Percentiles rank a stretch among this genome's conserved stretches.
Conservation (phyloP, 2,797 vertebrate species). For the Micropoecilia bifurca region DNA sequence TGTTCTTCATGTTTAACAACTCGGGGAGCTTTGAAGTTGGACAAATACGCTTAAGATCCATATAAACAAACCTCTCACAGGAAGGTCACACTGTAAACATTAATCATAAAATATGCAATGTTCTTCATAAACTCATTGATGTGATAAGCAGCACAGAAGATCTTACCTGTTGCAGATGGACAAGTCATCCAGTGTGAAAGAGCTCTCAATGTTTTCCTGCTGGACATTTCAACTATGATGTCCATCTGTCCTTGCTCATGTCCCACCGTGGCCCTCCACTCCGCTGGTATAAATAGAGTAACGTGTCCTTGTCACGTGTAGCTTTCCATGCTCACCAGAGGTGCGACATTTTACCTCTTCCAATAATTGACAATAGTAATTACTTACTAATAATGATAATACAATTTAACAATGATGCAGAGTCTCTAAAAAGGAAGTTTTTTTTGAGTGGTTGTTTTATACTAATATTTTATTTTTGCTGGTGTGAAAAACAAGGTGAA, state of each 20-base stretch:
- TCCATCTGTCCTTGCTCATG: constrained; percentile 72
- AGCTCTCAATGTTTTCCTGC: constrained; percentile 44
- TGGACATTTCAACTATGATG: constrained; percentile 56
- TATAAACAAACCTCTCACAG: too few relatives aligned
- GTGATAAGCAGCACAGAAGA: constrained; percentile 2
- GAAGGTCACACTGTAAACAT: neutral
- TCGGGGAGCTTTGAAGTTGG: neutral
- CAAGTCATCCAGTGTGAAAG: constrained; percentile 45
- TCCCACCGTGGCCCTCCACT: constrained; percentile 53
- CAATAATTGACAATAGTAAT: constrained; percentile 25
- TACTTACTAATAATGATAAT: neutral
- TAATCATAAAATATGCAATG: neutral
- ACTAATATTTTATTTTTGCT: too few relatives aligned
- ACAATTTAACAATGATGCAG: too few relatives aligned
- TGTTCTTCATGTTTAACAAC: neutral
- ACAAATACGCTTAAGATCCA: neutral
- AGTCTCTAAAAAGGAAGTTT: too few relatives aligned
- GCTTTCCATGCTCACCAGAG: constrained; percentile 48
- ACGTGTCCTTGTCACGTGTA: constrained; percentile 79
- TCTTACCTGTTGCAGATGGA: constrained; percentile 67
- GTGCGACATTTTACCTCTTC: constrained; percentile 63
- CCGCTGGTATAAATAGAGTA: constrained; percentile 81
- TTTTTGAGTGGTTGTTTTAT: too few relatives aligned
- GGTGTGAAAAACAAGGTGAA: too few relatives aligned
- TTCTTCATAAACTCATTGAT: neutral